Conservation (phyloP, 2,113 vertebrate genomes). For the Pundamilia nyererei region DNA sequence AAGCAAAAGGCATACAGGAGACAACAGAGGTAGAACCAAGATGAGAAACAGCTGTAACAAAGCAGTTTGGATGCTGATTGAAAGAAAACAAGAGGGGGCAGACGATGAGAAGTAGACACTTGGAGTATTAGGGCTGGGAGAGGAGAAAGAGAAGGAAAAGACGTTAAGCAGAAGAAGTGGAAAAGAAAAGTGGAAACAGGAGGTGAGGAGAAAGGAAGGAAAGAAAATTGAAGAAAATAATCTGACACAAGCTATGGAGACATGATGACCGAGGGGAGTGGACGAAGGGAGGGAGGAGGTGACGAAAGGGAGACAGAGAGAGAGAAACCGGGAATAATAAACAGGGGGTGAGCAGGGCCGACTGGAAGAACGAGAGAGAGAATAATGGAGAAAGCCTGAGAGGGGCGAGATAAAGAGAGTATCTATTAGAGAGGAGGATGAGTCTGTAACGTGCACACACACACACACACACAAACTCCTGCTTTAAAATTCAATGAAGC, state of each 20-base stretch:
- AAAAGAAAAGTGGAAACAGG: neutral
- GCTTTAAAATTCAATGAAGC: neutral
- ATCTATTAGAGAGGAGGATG: conserved; percentile 46
- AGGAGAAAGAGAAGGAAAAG: neutral
- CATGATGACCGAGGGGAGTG: neutral
- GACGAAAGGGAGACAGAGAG: neutral
- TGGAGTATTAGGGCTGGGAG: neutral
- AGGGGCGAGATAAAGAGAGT: conserved; percentile 51
- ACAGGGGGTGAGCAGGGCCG: conserved; percentile 13
- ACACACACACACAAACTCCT: neutral
- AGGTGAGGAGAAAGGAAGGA: neutral
- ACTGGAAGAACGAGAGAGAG: neutral
- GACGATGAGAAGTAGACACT: neutral
- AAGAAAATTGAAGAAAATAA: neutral
- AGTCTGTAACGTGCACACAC: conserved; percentile 8
- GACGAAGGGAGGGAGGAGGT: neutral
- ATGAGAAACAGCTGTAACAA: neutral
- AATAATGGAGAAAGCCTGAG: conserved; percentile 52
- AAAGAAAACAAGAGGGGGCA: neutral
- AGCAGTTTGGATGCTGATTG: neutral
- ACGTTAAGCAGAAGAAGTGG: neutral
- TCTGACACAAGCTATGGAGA: neutral
- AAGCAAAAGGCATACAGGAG: neutral
- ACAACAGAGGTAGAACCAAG: neutral
- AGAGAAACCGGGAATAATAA: conserved; percentile 3